A percentile compares a stretch with the other conserved stretches of the same genome.
Conservation (phyloP, 2,797 vertebrate species). For the Gambusia yucatana region DNA sequence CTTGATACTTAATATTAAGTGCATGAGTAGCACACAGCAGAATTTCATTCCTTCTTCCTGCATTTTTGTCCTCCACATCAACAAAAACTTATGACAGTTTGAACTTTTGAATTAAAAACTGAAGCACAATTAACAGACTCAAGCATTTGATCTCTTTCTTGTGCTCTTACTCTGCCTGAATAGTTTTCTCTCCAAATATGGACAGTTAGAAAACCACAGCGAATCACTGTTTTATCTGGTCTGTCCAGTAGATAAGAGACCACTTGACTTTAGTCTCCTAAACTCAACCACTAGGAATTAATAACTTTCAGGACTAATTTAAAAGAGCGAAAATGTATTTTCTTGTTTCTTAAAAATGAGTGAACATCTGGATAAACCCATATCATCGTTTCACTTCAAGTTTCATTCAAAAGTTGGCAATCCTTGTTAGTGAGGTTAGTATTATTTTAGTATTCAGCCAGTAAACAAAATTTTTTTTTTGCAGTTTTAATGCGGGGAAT, state of each 20-base stretch:
- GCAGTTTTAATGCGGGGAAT: neutral
- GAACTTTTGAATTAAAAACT: neutral
- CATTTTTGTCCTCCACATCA: neutral
- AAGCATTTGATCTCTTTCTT: neutral
- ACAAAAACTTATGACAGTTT: neutral
- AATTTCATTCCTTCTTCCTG: neutral
- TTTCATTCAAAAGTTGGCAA: neutral
- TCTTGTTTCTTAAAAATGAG: neutral
- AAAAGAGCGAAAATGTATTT: neutral
- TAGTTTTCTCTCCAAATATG: neutral
- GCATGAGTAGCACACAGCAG: too few species aligned
- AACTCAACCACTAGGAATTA: neutral
- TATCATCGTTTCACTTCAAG: neutral
- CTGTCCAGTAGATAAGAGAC: neutral
- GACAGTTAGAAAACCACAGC: neutral
- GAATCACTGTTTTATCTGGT: neutral
- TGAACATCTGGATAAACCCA: neutral
- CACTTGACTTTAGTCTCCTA: neutral
- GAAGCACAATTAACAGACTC: neutral
- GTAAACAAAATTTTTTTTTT: neutral
- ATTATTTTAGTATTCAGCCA: neutral
- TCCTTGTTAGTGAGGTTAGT: neutral
- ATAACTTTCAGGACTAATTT: neutral
- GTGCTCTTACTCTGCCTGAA: neutral
- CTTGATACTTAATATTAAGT: neutral